Percentiles rank a stretch among this genome's conserved stretches.
Evolutionary conservation across 2,797 vertebrate species (phyloP).

Genomic region (Melanotaenia nigrans): DNA sequence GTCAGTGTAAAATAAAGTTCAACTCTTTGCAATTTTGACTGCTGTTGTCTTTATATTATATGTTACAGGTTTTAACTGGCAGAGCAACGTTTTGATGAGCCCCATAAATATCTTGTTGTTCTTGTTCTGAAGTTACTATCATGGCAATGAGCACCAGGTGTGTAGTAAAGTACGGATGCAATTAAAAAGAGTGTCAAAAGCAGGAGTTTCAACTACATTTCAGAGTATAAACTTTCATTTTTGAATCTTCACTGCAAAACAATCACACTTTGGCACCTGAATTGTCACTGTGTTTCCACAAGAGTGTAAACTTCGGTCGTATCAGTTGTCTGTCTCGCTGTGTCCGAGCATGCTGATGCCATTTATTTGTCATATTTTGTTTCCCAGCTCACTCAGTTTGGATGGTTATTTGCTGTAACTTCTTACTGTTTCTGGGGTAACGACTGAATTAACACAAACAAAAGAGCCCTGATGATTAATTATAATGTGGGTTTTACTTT

Average conservation of each 20-base stretch:
- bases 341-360: not conserved
- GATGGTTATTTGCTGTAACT: not conserved
- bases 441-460: not conserved
- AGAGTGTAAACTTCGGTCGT: too few relatives aligned
- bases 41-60: conserved; percentile 18
- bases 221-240: not conserved
- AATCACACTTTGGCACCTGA: too few relatives aligned
- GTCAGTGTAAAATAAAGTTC: conserved; percentile 63
- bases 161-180: too few relatives aligned
- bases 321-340: not conserved
- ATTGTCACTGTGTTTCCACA: too few relatives aligned
- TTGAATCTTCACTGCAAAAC: not conserved
- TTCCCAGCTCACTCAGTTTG: not conserved
- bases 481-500: not conserved
- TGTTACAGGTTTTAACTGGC: not conserved
- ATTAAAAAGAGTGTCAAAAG: too few relatives aligned
- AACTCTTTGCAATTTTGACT: conserved; percentile 61
- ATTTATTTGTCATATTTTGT: not conserved
- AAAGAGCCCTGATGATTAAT: not conserved
- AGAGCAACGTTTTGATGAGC: not conserved
- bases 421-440: not conserved
- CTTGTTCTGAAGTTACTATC: too few relatives aligned
- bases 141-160: too few relatives aligned
- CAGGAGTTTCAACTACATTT: too few relatives aligned
- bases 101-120: not conserved